Base-by-base conservation (phyloP, 2,888 invertebrate species). In the Pandemis heparana region DNA sequence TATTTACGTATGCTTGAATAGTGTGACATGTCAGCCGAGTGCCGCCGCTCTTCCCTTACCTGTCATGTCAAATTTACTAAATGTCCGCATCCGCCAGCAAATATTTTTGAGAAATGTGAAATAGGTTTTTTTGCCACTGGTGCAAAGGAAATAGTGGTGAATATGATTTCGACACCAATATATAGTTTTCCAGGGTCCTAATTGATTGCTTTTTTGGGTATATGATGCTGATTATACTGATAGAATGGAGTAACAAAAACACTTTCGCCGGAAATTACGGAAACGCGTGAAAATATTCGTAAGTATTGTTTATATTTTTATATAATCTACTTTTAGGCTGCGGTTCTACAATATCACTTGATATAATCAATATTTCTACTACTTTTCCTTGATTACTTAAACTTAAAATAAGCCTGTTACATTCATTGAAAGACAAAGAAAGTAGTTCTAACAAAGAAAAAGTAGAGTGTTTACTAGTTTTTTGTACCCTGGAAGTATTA, bases 41-140 rank as follows among this genome's bases (percentile, higher is more conserved):
- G n/a, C n/a, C 48, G 59, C 32, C 46, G 64, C 32, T 14, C 39
- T 4, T 12, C 12, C 3, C 46, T 48, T 9, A 5, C 6, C 64
- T 64, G 64, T 48, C 64, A 64, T 64, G 64, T 48, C 64, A 64
- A 63, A 46, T 18, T 43, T 18, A 32, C 46, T 46, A 16, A 56
- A 63, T 63, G 46, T 43, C 46, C 14, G 9, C 23, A 32, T 43
- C 46, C 14, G 9, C 23, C 2, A 32, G 23, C 32, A 23, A 63
- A 46, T 23, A 46, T n/a, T 16, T 62, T 10, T 32, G 12, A 39
- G 23, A 32, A 32, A 32, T n/a, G 10, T 56, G n/a, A 60, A n/a
- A 39, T 32, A 39, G 38, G n/a, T 38, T 0, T 60, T 60, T 39
- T 38, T 32, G 23, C 60, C 7, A n/a, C 5, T 7, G 10, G 39